Base-by-base conservation (phyloP, 2,797 vertebrate genomes). In the Geotrypetes seraphini region DNA sequence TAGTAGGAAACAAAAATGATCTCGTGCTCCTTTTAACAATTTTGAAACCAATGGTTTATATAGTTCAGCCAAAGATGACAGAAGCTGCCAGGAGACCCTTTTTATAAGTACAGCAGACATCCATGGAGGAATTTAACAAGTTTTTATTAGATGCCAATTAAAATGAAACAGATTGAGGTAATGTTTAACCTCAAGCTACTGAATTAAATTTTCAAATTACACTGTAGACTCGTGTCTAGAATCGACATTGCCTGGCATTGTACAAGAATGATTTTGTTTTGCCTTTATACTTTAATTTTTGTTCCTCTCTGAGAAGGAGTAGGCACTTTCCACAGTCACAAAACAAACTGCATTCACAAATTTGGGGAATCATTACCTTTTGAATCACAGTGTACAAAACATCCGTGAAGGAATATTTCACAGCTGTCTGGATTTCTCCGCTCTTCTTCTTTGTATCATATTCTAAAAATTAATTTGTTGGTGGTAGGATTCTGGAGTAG, bases 401-500 rank as follows among this genome's bases (percentile, higher is more conserved):
- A 48, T 60, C 21, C 39, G 31, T n/a, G 42, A 50, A 49, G 58
- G 53, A 66, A 58, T 73, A 57, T 57, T 63, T 67, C 32, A 49
- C 20, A 52, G 23, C 48, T 65, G 37, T 45, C 25, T 41, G 50
- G 26, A 45, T 41, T 33, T 47, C 21, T 51, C 7, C 26, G 26
- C 61, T 29, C 12, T 15, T 58, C 19, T 53, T 54, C 33, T 46
- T 2, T 51, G n/a, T 45, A 47, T 34, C 50, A 39, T 51, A 44
- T 42, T 61, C 41, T 59, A 31, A 48, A 65, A 58, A 60, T 55
- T 66, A 73, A 64, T 71, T 69, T 51, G 34, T 50, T 56, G 35
- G 39, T 31, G 39, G n/a, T n/a, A n/a, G n/a, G n/a, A n/a, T 4
- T 53, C 41, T 67, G 54, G 60, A 57, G 61, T 57, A 50, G 11